A percentile compares a stretch with the other conserved stretches of the same genome.
These are phyloP conservation scores for Pterocles burchelli DNA, from an alignment of 2,113 vertebrate genomes.

Conservation along the genomic window DNA sequence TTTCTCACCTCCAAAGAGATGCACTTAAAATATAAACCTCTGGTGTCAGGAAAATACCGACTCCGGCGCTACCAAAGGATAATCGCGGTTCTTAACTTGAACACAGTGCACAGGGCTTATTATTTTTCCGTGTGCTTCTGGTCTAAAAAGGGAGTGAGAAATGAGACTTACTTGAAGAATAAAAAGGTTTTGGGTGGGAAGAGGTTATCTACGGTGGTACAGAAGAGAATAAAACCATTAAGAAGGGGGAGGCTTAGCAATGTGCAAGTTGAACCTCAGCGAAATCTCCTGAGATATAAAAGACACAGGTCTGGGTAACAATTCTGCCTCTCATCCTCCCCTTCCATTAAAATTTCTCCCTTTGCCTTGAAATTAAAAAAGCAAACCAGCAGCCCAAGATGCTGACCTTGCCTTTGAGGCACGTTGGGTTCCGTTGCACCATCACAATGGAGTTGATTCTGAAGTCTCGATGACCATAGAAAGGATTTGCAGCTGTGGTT, in stretches of 20 bases:
- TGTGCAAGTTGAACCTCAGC: background rate
- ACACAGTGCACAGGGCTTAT: background rate
- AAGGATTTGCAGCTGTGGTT: background rate
- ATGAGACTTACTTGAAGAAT: background rate
- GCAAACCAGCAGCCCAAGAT: background rate
- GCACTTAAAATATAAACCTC: conserved; percentile 18
- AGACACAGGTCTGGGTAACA: background rate
- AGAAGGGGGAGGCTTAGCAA: background rate
- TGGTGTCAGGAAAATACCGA: background rate
- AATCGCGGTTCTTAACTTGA: background rate
- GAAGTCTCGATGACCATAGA: background rate
- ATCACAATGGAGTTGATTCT: background rate
- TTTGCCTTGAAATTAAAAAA: background rate
- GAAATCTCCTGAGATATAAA: background rate
- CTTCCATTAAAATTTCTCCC: background rate
- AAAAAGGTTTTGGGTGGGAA: background rate
- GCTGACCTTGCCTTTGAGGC: background rate
- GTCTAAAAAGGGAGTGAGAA: background rate
- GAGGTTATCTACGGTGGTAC: background rate
- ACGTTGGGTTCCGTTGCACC: background rate
- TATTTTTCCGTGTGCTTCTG: background rate
- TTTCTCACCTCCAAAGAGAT: background rate
- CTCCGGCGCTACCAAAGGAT: background rate
- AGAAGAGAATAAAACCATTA: background rate
- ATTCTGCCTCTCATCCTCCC: background rate